Conservation (phyloP, 2,888 invertebrate genomes). For the Microctonus brassicae region DNA sequence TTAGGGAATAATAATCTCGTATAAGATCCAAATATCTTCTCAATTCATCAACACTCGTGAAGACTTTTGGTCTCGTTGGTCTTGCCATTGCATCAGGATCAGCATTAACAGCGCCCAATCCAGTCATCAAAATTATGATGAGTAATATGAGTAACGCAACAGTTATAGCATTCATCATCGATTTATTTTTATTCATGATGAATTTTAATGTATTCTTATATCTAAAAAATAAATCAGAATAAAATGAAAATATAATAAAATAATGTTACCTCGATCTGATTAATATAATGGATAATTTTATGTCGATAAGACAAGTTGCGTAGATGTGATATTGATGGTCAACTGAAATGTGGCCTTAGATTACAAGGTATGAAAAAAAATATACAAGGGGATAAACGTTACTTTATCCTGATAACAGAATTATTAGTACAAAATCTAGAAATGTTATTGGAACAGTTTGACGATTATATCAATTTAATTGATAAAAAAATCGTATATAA, state of each 20-base stretch:
- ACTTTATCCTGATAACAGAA: not conserved
- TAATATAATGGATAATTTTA: not conserved
- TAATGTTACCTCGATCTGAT: not conserved
- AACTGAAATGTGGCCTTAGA: not conserved
- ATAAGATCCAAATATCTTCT: conserved; percentile 71
- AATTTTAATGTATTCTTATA: not conserved
- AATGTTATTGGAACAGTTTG: not conserved
- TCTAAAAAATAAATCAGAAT: not conserved
- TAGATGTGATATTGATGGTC: not conserved
- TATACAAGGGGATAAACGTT: not conserved
- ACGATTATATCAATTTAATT: not conserved
- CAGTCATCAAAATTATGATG: conserved; percentile 4
- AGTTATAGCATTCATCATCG: not conserved
- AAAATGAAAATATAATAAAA: not conserved
- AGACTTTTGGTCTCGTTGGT: conserved; percentile 68
- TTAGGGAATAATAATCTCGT: conserved; percentile 72
- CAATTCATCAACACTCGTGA: conserved; percentile 70
- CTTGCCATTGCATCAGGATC: conserved; percentile 55
- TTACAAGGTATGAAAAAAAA: not conserved
- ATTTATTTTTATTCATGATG: not conserved
- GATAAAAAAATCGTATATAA: not conserved
- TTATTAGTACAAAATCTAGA: not conserved
- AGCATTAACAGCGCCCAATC: conserved; percentile 33
- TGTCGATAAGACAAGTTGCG: not conserved
- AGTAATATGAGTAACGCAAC: not conserved